These are phyloP conservation scores for Paralvinella palmiformis DNA, from an alignment of 1,140 invertebrate genomes.

Conservation along the genomic window DNA sequence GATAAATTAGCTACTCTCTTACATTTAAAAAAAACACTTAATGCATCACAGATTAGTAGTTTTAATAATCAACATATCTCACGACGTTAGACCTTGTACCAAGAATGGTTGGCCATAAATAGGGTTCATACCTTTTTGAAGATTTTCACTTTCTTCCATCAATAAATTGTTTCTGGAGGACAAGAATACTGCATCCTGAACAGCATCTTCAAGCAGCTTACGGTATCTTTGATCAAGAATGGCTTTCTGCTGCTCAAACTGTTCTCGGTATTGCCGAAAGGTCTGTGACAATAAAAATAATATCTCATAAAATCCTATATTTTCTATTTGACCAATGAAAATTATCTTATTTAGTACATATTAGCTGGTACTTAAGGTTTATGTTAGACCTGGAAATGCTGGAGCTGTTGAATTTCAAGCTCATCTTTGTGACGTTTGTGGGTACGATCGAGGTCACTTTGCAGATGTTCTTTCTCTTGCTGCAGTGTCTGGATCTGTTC, in stretches of 20 bases:
- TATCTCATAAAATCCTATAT: background rate
- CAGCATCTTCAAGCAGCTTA: constrained; percentile 37
- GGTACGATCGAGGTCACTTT: constrained; percentile 32
- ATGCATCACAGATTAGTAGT: no score
- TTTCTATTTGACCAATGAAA: background rate
- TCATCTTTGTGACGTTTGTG: constrained; percentile 41
- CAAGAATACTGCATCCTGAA: constrained; percentile 43
- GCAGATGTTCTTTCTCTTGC: constrained; percentile 35
- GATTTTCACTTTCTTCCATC: constrained; percentile 30
- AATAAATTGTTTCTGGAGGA: constrained; percentile 40
- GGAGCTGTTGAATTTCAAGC: constrained; percentile 40
- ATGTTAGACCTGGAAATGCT: constrained; percentile 40
- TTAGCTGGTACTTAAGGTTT: background rate
- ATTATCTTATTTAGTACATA: background rate
- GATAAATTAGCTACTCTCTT: no score
- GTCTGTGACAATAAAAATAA: constrained; percentile 25
- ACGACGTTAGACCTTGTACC: no score
- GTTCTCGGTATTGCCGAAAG: constrained; percentile 40
- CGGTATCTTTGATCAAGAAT: constrained; percentile 41
- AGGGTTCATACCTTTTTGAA: constrained; percentile 28
- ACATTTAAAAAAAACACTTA: no score
- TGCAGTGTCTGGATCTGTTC: constrained; percentile 33
- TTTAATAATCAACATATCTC: no score
- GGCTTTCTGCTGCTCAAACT: constrained; percentile 46
- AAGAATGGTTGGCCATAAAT: no score